Conservation (phyloP, 2,113 vertebrate species). For the Hippocampus guttulatus region DNA sequence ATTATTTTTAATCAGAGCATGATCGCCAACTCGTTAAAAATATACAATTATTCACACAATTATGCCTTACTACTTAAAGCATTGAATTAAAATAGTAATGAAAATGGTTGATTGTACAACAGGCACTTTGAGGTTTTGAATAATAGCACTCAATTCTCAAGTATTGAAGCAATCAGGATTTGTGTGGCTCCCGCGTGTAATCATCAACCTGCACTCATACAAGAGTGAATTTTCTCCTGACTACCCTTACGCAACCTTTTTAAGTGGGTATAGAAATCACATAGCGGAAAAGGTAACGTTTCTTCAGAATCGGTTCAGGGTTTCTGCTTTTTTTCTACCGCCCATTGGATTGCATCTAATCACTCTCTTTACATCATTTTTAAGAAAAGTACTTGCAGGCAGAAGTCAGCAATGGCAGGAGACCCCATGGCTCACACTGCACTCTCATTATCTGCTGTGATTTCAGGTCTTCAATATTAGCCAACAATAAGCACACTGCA, state of each 20-base stretch:
- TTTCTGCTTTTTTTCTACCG: background rate
- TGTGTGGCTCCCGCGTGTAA: constrained; percentile 32
- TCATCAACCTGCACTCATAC: constrained; percentile 23
- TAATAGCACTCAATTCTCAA: constrained; percentile 12
- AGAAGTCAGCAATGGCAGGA: constrained; percentile 40
- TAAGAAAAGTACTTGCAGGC: constrained; percentile 24
- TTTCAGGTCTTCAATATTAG: constrained; percentile 58
- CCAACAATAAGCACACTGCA: constrained; percentile 56
- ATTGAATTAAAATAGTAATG: background rate
- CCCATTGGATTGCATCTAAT: background rate
- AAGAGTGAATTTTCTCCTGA: constrained; percentile 19
- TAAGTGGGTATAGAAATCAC: background rate
- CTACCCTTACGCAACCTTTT: background rate
- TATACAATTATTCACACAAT: background rate
- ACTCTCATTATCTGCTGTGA: constrained; percentile 60
- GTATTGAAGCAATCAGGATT: constrained; percentile 25
- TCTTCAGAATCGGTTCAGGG: background rate
- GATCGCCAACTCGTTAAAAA: too few relatives aligned
- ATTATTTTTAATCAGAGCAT: too few relatives aligned
- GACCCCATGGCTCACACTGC: constrained; percentile 49
- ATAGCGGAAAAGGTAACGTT: constrained; percentile 3
- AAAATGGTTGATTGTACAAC: constrained; percentile 9
- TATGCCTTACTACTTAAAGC: background rate
- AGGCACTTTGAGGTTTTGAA: constrained; percentile 8
- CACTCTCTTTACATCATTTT: background rate